phyloP scores from a whole-genome alignment of 2,888 invertebrate genomes.

The Branchipolynoe longqiensis region DNA sequence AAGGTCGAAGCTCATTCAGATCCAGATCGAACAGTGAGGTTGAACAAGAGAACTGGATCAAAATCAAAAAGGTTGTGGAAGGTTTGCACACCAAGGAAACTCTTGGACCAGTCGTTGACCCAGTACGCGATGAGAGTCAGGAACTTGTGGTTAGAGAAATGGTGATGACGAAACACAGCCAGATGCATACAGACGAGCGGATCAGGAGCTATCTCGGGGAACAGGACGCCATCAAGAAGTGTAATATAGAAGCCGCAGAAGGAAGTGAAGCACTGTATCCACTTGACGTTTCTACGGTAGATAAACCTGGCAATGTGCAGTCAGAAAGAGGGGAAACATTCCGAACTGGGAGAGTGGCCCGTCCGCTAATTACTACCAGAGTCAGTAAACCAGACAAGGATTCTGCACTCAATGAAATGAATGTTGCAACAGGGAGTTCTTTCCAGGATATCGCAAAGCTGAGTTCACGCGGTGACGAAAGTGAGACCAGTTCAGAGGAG shows the following conservation, averaged over 20 bases:
- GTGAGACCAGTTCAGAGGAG: constrained; percentile 17
- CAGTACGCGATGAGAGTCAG: background rate
- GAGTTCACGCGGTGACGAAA: background rate
- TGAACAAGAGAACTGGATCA: constrained; percentile 49
- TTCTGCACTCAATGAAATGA: background rate
- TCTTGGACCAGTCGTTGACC: constrained; percentile 30
- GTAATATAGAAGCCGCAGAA: background rate
- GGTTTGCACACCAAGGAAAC: background rate
- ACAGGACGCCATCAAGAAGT: constrained; percentile 25
- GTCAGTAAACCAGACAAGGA: too few species aligned
- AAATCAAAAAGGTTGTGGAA: background rate
- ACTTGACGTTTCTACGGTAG: background rate
- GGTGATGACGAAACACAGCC: background rate
- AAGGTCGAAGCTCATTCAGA: constrained; percentile 21
- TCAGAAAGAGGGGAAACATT: background rate
- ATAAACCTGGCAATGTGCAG: background rate
- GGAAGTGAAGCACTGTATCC: background rate
- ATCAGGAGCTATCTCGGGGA: constrained; percentile 33
- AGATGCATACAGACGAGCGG: constrained; percentile 14
- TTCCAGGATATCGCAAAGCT: background rate
- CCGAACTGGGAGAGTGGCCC: too few species aligned
- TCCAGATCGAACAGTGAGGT: constrained; percentile 29
- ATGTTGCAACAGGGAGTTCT: background rate
- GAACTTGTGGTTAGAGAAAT: background rate
- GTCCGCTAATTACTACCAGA: too few species aligned